These are phyloP conservation scores for Apis florea DNA, from an alignment of 1,140 invertebrate genomes.

Conservation along the genomic window DNA sequence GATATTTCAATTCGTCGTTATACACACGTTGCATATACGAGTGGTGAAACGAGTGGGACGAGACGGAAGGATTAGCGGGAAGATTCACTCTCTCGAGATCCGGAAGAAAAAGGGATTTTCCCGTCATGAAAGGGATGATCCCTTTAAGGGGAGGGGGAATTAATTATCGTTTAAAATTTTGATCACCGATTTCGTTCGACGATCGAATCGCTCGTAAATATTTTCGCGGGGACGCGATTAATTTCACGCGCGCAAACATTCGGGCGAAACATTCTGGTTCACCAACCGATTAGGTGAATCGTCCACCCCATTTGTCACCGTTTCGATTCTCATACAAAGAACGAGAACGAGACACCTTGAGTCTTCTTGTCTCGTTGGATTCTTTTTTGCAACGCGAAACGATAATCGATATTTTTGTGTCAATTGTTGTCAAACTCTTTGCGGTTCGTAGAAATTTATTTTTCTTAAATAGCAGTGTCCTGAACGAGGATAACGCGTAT, in stretches of 20 bases:
- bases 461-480: too few species aligned
- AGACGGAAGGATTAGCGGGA: too few species aligned
- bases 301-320: too few species aligned
- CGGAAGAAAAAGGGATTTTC: not conserved
- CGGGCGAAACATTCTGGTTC: too few species aligned
- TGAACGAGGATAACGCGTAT: too few species aligned
- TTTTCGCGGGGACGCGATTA: slow-evolving; percentile 31
- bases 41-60: not conserved
- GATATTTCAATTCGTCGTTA: slow-evolving; percentile 30
- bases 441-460: too few species aligned
- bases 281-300: too few species aligned
- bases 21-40: not conserved
- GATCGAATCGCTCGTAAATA: slow-evolving; percentile 31
- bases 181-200: not conserved
- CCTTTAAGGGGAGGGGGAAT: not conserved
- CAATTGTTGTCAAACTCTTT: too few species aligned
- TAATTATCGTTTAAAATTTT: slow-evolving; percentile 27
- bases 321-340: not conserved
- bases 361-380: too few species aligned
- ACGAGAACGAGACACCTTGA: not conserved
- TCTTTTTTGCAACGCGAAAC: not conserved
- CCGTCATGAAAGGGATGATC: slow-evolving; percentile 4
- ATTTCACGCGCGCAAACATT: not conserved
- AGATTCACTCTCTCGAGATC: slow-evolving; percentile 3
- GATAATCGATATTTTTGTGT: too few species aligned